Percentiles rank a stretch among this genome's conserved stretches.
phyloP scores from a whole-genome alignment of 2,888 invertebrate genomes.

The Epinotia bilunana region DNA sequence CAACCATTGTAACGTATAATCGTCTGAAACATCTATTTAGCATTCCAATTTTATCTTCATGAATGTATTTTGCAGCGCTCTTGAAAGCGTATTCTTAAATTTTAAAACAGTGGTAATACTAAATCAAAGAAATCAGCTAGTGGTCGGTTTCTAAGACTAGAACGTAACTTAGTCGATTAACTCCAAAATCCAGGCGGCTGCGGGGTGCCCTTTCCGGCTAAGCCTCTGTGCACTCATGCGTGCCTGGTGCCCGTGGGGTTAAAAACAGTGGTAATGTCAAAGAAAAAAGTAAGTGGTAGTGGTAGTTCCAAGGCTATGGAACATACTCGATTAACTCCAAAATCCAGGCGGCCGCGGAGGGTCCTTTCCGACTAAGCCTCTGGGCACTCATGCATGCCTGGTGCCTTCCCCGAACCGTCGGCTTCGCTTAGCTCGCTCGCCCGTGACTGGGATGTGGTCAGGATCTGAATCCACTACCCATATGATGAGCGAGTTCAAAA shows the following conservation, averaged over 20 bases:
- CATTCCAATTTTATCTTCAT: too few species aligned
- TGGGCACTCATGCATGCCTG: constrained; percentile 62
- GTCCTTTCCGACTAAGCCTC: constrained; percentile 57
- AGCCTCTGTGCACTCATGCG: constrained; percentile 65
- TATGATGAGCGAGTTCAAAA: background rate
- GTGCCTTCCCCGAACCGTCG: constrained; percentile 74
- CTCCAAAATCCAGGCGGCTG: constrained; percentile 20
- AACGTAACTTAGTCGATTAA: constrained; percentile 24
- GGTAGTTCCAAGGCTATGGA: background rate
- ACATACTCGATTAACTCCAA: constrained; percentile 28
- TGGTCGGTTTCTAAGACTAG: background rate
- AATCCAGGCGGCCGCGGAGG: constrained; percentile 30
- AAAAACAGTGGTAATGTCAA: too few species aligned
- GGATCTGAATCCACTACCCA: background rate
- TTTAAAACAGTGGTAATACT: too few species aligned
- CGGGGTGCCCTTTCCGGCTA: constrained; percentile 50
- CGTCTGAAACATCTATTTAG: too few species aligned
- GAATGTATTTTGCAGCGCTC: too few species aligned
- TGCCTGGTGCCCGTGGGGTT: constrained; percentile 48
- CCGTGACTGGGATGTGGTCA: constrained; percentile 40
- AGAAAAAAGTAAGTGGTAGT: background rate
- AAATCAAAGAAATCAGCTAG: background rate
- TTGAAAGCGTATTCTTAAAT: too few species aligned
- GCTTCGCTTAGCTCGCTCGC: constrained; percentile 63
- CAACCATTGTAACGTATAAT: too few species aligned